Percentiles rank a stretch among this genome's conserved stretches.
Evolutionary conservation across 2,888 invertebrate species (phyloP).

Genomic region (Fragum fragum): DNA sequence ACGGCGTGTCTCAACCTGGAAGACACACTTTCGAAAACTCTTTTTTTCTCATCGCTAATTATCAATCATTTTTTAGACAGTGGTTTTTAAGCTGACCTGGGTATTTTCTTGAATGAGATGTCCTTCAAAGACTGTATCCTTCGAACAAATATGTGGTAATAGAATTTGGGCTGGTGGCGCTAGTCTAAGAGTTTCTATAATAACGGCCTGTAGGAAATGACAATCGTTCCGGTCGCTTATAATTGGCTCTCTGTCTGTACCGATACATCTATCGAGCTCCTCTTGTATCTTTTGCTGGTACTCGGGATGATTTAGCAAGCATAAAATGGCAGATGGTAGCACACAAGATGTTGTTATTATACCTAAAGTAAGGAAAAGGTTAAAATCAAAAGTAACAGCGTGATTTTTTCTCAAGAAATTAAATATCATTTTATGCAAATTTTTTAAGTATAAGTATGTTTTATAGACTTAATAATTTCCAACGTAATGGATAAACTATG

Average conservation of each 20-base stretch:
- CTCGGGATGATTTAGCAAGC: constrained; percentile 6
- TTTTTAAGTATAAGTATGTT: too few species aligned
- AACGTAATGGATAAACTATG: too few species aligned
- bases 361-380: too few species aligned
- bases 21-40: too few species aligned
- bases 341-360: neutral
- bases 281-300: neutral
- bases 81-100: too few species aligned
- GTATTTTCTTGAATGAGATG: neutral
- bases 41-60: too few species aligned
- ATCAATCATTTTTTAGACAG: too few species aligned
- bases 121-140: constrained; percentile 8
- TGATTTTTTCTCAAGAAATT: too few species aligned
- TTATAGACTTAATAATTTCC: too few species aligned
- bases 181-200: constrained; percentile 1
- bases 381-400: too few species aligned
- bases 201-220: neutral
- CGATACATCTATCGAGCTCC: neutral
- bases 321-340: neutral
- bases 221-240: neutral
- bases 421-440: too few species aligned
- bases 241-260: constrained; percentile 2
- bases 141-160: neutral
- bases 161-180: neutral
- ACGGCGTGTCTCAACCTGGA: too few species aligned